Evolutionary conservation across 2,797 vertebrate genomes (phyloP), one percentile per base, ranked within the genome.

Genomic region (Sternarchorhynchus goeldii): DNA sequence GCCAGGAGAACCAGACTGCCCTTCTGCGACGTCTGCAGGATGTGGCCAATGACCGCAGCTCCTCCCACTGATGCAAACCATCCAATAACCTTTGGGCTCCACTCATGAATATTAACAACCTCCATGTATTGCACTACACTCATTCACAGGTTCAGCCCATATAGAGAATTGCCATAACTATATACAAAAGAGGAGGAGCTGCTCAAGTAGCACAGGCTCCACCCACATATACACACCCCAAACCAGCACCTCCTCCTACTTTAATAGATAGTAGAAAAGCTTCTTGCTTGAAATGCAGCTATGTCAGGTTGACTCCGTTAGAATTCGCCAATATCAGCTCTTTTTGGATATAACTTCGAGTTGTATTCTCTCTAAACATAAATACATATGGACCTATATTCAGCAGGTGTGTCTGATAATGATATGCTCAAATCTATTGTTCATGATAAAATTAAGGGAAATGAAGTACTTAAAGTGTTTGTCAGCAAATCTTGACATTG

Each of bases 31-130:
- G 96, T 2, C 93, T 98, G 0, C 96, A 97, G 86, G 97, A 96
- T 0, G 96, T 98, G 36, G 96, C 96, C 0, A 97, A 96, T 0
- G 96, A 98, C 91, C 88, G 97, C 58, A 95, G 94, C 58, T 93
- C 92, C 25, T 91, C 93, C 72, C 95, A 96, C 88, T 98, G 92
- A 96, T 75, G n/a, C 4, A 67, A 1, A 21, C 65, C 34, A 25
- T 63, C 75, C 64, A 17, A n/a, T 57, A 18, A 62, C 39, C 55
- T 55, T 29, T 10, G 14, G 2, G 14, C 14, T 29, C 50, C 58
- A 58, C 29, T 4, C 20, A 53, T 45, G 36, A 16, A 77, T 6
- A 75, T 45, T 62, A 62, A 41, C 8, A 1, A 29, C 18, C 32
- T 55, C 16, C 4, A 36, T 16, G 34, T 56, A 62, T 7, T 5